Evolutionary conservation across 2,113 vertebrate genomes (phyloP), one percentile per base, ranked within the genome.

Genomic region (Pseudonaja textilis): DNA sequence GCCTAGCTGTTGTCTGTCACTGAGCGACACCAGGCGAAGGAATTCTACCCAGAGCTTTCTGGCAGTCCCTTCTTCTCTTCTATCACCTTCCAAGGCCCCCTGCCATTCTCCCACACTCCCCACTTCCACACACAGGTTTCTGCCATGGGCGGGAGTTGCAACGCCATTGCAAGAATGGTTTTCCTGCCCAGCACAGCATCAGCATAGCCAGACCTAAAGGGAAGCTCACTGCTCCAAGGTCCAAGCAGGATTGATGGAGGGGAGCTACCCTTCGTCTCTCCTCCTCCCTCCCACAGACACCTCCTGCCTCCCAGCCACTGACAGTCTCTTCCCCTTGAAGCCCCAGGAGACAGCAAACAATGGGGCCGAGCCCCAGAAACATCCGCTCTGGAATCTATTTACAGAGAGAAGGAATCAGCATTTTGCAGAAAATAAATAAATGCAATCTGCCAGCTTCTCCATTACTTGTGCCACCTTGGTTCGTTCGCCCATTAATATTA

Each of bases 311-410:
- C 89, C 4, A 2, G 14, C 45, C 89, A 39, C 56, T 64, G 92
- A 64, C 89, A 87, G n/a, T 61, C 12, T 34, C 92, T 87, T 93
- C 54, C 81, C 92, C 92, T 93, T 93, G 92, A 93, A 18, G 56
- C n/a, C 92, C 92, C 89, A 34, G 64, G 92, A 87, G 92, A 93
- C 42, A 64, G 55, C 59, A 29, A 50, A 14, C 3, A 81, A 90
- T 90, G 52, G 89, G 92, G 81, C 74, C 12, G 29, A 93, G 55
- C 89, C 89, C 89, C 25, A 64, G 89, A 87, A 86, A 87, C 74
- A 93, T 90, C 89, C 89, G 89, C 92, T 93, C 89, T 74, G 2
- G 88, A 26, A 93, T 90, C 92, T 93, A 93, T 93, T 93, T 93
- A 87, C 88, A 86, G 92, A 93, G 29, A 1, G 23, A 87, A 90